Evolutionary conservation across 2,888 invertebrate genomes (phyloP).

Genomic region (Nephrotoma appendiculata): DNA sequence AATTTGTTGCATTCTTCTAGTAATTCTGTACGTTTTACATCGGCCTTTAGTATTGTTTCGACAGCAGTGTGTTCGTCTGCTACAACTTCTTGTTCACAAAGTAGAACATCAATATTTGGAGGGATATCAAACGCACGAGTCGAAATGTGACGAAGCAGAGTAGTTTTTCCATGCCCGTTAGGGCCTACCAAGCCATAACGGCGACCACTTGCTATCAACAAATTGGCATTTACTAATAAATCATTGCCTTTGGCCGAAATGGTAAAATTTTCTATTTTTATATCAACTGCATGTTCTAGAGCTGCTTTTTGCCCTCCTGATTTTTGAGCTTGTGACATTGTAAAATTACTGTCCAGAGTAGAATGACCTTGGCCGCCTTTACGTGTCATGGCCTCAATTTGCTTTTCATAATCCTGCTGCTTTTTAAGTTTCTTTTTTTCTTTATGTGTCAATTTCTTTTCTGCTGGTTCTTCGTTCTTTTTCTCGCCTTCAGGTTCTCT

Average conservation of each 20-base stretch:
- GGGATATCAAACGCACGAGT: slow-evolving; percentile 86
- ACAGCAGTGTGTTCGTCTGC: slow-evolving; percentile 91
- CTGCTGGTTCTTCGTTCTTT: slow-evolving; percentile 21
- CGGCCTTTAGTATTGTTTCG: slow-evolving; percentile 83
- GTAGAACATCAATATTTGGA: slow-evolving; percentile 83
- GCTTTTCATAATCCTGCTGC: slow-evolving; percentile 74
- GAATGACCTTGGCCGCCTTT: slow-evolving; percentile 83
- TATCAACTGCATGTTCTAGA: slow-evolving; percentile 88
- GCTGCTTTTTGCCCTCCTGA: slow-evolving; percentile 61
- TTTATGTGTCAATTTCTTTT: slow-evolving; percentile 75
- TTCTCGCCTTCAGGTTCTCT: slow-evolving; percentile 11
- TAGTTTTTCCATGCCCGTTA: slow-evolving; percentile 99
- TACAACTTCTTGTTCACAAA: slow-evolving; percentile 97
- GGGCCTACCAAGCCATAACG: slow-evolving; percentile 97
- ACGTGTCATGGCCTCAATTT: slow-evolving; percentile 69
- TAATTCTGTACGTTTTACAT: slow-evolving; percentile 71
- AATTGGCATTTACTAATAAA: slow-evolving; percentile 87
- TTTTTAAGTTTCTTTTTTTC: slow-evolving; percentile 86
- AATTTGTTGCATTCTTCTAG: slow-evolving; percentile 70
- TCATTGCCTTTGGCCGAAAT: slow-evolving; percentile 96
- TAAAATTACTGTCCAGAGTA: slow-evolving; percentile 85
- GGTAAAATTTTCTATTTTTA: slow-evolving; percentile 96
- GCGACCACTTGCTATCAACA: slow-evolving; percentile 84
- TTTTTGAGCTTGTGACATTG: slow-evolving; percentile 73
- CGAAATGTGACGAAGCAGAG: slow-evolving; percentile 83